Base-by-base conservation (phyloP, 2,797 vertebrate species). In the Anisognathus igniventris region DNA sequence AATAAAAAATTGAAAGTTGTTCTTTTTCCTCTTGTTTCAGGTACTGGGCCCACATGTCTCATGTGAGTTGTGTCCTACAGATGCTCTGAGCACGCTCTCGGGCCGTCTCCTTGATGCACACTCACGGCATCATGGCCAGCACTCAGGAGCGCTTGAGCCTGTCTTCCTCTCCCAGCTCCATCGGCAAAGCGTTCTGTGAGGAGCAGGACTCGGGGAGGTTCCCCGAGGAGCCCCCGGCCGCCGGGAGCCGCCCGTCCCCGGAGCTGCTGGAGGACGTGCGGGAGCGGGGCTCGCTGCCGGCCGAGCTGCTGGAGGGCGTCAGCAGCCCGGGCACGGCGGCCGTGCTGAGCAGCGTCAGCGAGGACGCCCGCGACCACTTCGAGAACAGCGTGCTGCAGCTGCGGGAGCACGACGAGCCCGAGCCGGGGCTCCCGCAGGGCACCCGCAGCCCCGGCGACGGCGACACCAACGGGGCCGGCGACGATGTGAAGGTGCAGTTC, bases 321-420 rank as follows among this genome's bases (percentile, higher is more conserved):
- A 97, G 96, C 57, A 99, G 98, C 96, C 98, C 99, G 1, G 93
- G 97, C 9, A 98, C 98, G 92, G 98, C 98, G 2, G 98, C 98
- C 4, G 98, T 98, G 96, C 95, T 99, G 89, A 98, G 96, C 48
- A 98, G 97, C 40, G 31, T 98, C 45, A 99, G 99, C 3, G 99
- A 99, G 97, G 99, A 99, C 97, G 98, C 98, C 10, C 98, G 99
- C 62, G 98, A 99, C 90, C 98, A 99, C 1, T 99, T 99, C 60
- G 99, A 99, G 94, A 99, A 99, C 98, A 99, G 99, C 1, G 98
- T 99, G 83, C 98, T 99, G 30, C 99, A 99, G 98, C 98, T 99
- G 77, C 98, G 98, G 89, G 99, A 99, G 90, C 98, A 98, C 27
- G 98, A 99, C 57, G 98, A 99, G 45, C 95, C 97, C 0, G 98